Evolutionary conservation across 2,113 vertebrate genomes (phyloP).

Genomic region (Scytalopus superciliaris): DNA sequence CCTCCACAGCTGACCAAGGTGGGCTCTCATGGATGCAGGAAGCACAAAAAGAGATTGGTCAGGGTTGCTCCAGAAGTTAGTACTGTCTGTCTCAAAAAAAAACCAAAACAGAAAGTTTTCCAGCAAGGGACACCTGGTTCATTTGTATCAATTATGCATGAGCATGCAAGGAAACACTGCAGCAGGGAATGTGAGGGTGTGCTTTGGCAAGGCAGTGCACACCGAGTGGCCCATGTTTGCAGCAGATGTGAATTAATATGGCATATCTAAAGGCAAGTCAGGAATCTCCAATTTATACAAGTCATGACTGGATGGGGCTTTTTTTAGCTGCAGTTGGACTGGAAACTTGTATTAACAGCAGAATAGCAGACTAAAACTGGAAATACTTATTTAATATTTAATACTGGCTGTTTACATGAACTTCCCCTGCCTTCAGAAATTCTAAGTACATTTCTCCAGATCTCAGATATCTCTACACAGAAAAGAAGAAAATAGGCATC

Average conservation of each 20-base stretch:
- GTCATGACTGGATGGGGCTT: background rate
- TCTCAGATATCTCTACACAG: background rate
- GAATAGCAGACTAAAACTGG: background rate
- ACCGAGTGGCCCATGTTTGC: background rate
- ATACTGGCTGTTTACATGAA: background rate
- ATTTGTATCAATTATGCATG: background rate
- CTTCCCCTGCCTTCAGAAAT: background rate
- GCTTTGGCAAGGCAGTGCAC: background rate
- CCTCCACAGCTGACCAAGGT: background rate
- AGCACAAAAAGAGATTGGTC: background rate
- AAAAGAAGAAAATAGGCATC: background rate
- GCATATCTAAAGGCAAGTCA: slow-evolving; percentile 17
- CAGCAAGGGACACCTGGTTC: background rate
- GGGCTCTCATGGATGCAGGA: background rate
- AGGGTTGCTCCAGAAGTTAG: background rate
- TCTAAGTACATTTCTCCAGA: background rate
- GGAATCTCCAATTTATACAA: background rate
- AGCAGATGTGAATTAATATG: slow-evolving; percentile 26
- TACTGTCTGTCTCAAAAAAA: background rate
- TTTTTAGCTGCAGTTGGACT: slow-evolving; percentile 14
- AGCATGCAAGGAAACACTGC: slow-evolving; percentile 5
- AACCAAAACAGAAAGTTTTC: background rate
- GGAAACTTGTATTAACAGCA: background rate
- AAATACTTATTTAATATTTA: background rate
- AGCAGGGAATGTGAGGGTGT: background rate